These are phyloP conservation scores for Eulemur coronatus DNA, from an alignment of 2,797 vertebrate species.

Conservation along the genomic window DNA sequence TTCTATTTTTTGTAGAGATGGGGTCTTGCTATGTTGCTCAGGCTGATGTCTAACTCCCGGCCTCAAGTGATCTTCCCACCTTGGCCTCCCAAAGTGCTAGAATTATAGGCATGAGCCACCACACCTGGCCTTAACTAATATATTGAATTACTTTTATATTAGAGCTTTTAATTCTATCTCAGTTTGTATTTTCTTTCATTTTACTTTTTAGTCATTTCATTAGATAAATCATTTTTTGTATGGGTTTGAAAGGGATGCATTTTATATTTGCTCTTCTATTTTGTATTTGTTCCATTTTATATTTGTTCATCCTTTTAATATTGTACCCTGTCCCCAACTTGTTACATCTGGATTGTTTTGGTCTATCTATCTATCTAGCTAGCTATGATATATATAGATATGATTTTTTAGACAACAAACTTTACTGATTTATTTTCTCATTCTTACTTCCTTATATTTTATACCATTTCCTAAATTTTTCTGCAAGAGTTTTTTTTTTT, in stretches of 20 bases:
- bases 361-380: background rate
- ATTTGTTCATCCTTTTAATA: background rate
- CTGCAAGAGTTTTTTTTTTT: background rate
- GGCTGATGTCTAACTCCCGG: no score
- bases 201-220: background rate
- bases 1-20: no score
- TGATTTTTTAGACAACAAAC: background rate
- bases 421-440: background rate
- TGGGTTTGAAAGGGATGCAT: background rate
- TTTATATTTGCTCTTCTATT: constrained; percentile 2
- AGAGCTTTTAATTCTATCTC: background rate
- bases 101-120: no score
- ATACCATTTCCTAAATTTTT: background rate
- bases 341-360: background rate
- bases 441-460: background rate
- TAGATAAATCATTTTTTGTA: background rate
- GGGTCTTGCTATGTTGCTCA: no score
- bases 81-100: no score
- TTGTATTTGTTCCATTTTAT: no score
- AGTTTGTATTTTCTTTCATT: background rate
- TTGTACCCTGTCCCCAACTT: background rate
- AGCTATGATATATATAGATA: no score
- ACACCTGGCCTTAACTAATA: background rate
- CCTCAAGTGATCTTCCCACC: no score
- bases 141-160: background rate